phyloP scores from a whole-genome alignment of 2,888 invertebrate genomes.

The Xylocampa areola region DNA sequence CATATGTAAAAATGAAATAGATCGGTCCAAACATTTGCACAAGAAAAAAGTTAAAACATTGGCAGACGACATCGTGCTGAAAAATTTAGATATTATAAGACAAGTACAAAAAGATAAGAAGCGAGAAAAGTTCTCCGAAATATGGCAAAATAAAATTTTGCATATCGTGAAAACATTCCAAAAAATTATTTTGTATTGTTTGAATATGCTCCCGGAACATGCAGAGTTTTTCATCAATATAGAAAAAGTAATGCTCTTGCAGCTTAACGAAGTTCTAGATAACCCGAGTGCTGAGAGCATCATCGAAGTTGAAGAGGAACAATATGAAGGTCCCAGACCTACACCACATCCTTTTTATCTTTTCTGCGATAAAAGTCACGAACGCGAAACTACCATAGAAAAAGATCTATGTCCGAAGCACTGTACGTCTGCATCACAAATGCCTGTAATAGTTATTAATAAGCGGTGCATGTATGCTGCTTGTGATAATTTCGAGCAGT shows the following conservation, averaged over 20 bases:
- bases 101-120: slow-evolving; percentile 72
- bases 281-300: slow-evolving; percentile 73
- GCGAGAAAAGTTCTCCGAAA: slow-evolving; percentile 66
- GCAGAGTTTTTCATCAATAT: slow-evolving; percentile 84
- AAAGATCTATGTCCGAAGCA: slow-evolving; percentile 76
- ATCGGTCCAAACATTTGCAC: slow-evolving; percentile 68
- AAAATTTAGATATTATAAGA: slow-evolving; percentile 73
- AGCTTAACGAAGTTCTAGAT: slow-evolving; percentile 73
- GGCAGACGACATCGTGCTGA: slow-evolving; percentile 66
- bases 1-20: slow-evolving; percentile 72
- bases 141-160: slow-evolving; percentile 82
- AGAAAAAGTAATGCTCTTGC: slow-evolving; percentile 82
- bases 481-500: slow-evolving; percentile 79
- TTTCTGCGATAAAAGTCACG: slow-evolving; percentile 76
- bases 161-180: slow-evolving; percentile 80
- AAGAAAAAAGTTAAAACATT: slow-evolving; percentile 72
- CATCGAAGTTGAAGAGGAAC: slow-evolving; percentile 66
- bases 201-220: slow-evolving; percentile 76
- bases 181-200: slow-evolving; percentile 77
- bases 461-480: slow-evolving; percentile 79
- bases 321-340: slow-evolving; percentile 65
- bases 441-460: slow-evolving; percentile 82
- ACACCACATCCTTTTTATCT: slow-evolving; percentile 78
- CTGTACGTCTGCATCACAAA: slow-evolving; percentile 75
- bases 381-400: slow-evolving; percentile 67